Percentiles rank a stretch among this genome's conserved stretches.
phyloP scores from a whole-genome alignment of 2,113 vertebrate species.

The Dinomys branickii region DNA sequence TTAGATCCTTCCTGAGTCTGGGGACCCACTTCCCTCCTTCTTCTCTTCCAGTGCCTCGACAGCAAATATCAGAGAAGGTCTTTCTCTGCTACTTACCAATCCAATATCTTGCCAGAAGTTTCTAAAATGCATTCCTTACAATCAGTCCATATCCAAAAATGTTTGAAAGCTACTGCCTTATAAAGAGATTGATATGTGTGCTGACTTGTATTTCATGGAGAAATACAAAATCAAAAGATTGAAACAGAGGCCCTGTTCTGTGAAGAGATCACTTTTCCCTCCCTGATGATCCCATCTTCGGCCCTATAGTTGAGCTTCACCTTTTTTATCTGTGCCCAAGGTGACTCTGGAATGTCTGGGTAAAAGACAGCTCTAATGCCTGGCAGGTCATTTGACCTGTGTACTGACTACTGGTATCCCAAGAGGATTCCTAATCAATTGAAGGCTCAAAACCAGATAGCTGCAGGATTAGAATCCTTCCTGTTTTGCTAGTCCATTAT shows the following conservation, averaged over 20 bases:
- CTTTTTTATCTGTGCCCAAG: neutral
- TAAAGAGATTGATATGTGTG: neutral
- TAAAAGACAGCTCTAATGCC: neutral
- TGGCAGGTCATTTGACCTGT: neutral
- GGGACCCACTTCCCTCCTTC: no score
- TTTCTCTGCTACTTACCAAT: no score
- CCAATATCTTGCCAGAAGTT: no score
- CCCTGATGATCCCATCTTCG: neutral
- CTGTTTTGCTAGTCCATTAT: neutral
- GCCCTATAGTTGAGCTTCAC: neutral
- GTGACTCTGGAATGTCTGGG: neutral
- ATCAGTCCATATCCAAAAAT: neutral
- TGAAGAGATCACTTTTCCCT: neutral
- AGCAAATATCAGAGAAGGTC: no score
- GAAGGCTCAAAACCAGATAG: neutral
- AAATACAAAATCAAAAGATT: neutral
- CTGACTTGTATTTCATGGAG: neutral
- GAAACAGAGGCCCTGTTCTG: neutral
- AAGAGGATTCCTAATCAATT: neutral
- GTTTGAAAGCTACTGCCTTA: slow-evolving; percentile 27
- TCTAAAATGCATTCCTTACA: neutral
- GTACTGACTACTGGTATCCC: neutral
- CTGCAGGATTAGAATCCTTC: neutral
- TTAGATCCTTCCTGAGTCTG: no score
- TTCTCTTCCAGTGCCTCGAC: no score